A percentile compares a stretch with the other conserved stretches of the same genome.
Evolutionary conservation across 2,888 invertebrate species (phyloP).

Genomic region (Frankliniella intonsa): DNA sequence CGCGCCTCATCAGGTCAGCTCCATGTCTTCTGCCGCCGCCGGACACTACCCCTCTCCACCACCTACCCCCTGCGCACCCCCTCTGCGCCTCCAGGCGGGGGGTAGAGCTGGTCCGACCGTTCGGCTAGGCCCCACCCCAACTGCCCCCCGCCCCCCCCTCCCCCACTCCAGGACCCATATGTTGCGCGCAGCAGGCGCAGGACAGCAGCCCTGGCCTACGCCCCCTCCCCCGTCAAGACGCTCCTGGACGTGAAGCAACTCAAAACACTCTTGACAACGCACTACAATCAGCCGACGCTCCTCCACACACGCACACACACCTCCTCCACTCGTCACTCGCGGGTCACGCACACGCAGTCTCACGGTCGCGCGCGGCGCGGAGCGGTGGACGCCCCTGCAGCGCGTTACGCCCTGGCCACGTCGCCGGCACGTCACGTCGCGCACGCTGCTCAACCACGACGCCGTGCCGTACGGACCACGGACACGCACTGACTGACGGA

Average conservation of each 20-base stretch:
- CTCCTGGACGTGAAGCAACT: constrained; percentile 3
- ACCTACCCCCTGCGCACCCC: too few relatives aligned
- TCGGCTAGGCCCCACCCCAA: too few relatives aligned
- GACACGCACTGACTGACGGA: constrained; percentile 23
- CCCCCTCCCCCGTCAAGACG: background rate
- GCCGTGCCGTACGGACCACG: background rate
- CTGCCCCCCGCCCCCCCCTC: background rate
- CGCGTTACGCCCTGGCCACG: background rate
- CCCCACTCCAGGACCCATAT: background rate
- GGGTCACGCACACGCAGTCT: background rate
- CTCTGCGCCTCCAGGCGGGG: too few relatives aligned
- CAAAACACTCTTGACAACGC: background rate
- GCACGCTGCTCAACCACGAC: background rate
- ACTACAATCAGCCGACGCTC: too few relatives aligned
- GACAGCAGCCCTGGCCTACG: background rate
- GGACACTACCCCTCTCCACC: too few relatives aligned
- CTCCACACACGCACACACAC: background rate
- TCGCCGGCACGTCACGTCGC: background rate
- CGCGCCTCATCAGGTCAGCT: too few relatives aligned
- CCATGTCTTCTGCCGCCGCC: too few relatives aligned
- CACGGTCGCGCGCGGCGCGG: background rate
- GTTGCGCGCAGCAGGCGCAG: background rate
- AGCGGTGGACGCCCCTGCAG: background rate
- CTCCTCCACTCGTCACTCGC: background rate
- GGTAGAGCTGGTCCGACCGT: too few relatives aligned